phyloP scores from a whole-genome alignment of 1,140 invertebrate genomes.

The Apis mellifera region DNA sequence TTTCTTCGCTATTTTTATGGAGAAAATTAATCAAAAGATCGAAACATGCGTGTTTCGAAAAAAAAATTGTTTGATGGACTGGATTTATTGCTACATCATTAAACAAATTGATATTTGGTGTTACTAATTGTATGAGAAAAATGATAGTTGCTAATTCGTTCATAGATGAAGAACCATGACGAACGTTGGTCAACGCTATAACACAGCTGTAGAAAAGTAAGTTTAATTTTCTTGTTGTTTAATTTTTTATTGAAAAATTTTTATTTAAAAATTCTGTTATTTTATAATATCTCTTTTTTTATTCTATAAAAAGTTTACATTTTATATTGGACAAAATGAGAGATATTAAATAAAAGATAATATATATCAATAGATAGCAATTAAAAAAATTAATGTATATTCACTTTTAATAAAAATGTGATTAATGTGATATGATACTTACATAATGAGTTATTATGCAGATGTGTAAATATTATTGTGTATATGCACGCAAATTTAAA shows the following conservation, averaged over 20 bases:
- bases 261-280: too few relatives aligned
- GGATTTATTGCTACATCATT: neutral
- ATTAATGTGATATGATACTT: too few relatives aligned
- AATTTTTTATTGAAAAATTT: neutral
- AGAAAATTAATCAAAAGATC: neutral
- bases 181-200: conserved; percentile 3
- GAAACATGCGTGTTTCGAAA: neutral
- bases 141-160: conserved; percentile 21
- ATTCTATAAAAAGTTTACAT: too few relatives aligned
- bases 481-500: too few relatives aligned
- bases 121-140: accelerated
- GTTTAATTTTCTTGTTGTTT: neutral
- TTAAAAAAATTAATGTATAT: too few relatives aligned
- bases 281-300: too few relatives aligned
- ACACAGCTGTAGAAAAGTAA: conserved; percentile 32
- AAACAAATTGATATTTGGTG: neutral
- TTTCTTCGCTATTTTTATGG: neutral
- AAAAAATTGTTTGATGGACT: neutral
- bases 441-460: too few relatives aligned
- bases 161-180: conserved; percentile 18
- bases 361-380: too few relatives aligned
- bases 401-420: too few relatives aligned
- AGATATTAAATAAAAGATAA: too few relatives aligned
- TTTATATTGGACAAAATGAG: too few relatives aligned
- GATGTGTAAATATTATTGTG: too few relatives aligned